Percentiles rank a stretch among this genome's conserved stretches.
Conservation (phyloP, 2,113 vertebrate genomes). For the Motacilla alba region DNA sequence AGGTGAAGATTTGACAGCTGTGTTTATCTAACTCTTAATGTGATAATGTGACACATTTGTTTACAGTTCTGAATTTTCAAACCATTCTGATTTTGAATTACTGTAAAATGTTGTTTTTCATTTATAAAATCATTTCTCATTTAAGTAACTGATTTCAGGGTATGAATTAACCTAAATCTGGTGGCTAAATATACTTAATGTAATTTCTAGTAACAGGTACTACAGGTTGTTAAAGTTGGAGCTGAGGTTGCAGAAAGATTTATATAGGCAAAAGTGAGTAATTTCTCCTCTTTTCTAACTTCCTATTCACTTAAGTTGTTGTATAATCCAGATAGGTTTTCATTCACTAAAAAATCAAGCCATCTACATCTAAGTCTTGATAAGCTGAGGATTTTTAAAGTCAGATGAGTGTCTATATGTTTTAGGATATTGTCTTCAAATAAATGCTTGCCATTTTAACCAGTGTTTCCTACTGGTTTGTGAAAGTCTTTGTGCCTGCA, state of each 20-base stretch:
- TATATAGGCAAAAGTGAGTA: neutral
- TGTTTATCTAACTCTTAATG: neutral
- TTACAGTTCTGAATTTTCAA: conserved; percentile 36
- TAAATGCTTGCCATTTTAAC: neutral
- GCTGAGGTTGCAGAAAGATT: neutral
- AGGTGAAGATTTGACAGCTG: neutral
- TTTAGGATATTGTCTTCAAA: neutral
- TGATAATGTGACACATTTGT: neutral
- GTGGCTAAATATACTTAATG: neutral
- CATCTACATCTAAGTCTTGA: neutral
- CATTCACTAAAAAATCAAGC: neutral
- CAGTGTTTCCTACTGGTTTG: neutral
- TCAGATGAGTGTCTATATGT: neutral
- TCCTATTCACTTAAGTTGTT: neutral
- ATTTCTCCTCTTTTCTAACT: neutral
- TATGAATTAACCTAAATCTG: neutral
- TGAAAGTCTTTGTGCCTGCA: neutral
- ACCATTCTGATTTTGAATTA: conserved; percentile 4
- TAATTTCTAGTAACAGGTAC: neutral
- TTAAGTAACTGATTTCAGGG: neutral
- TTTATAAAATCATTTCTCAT: neutral
- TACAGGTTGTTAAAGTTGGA: neutral
- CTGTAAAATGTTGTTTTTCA: conserved; percentile 14
- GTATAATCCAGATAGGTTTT: neutral
- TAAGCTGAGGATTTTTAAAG: neutral